phyloP scores from a whole-genome alignment of 1,140 invertebrate species.

The Aphaenogaster ashmeadi region DNA sequence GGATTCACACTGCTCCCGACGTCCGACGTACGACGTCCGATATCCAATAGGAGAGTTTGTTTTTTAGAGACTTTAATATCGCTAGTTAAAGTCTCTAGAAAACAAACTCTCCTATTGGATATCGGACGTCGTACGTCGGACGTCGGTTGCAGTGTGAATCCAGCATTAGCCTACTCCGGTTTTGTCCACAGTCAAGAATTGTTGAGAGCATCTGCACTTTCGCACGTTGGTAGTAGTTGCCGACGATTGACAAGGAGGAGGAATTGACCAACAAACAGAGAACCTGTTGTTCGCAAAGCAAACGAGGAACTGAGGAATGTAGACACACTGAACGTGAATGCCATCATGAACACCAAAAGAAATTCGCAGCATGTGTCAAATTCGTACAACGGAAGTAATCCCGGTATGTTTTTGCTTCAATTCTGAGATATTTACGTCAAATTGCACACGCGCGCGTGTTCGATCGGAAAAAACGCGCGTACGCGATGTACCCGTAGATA shows the following conservation, averaged over 20 bases:
- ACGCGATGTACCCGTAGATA: slow-evolving; percentile 38
- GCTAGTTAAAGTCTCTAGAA: too few relatives aligned
- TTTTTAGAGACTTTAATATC: too few relatives aligned
- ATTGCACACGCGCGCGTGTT: not conserved
- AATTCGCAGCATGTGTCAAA: slow-evolving; percentile 69
- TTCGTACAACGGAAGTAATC: slow-evolving; percentile 68
- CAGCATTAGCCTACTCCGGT: too few relatives aligned
- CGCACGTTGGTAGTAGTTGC: slow-evolving; percentile 66
- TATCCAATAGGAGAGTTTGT: too few relatives aligned
- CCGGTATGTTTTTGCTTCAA: slow-evolving; percentile 13
- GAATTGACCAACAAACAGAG: slow-evolving; percentile 68
- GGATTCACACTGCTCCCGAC: too few relatives aligned
- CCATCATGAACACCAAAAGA: slow-evolving; percentile 76
- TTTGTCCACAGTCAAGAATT: too few relatives aligned
- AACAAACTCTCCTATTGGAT: too few relatives aligned
- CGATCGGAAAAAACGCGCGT: not conserved
- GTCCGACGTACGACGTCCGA: too few relatives aligned
- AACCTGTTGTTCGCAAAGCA: slow-evolving; percentile 72
- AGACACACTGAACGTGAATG: slow-evolving; percentile 63
- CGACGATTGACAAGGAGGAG: slow-evolving; percentile 70
- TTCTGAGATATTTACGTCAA: not conserved
- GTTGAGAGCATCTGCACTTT: too few relatives aligned
- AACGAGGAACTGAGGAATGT: slow-evolving; percentile 66
- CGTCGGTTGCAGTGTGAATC: too few relatives aligned
- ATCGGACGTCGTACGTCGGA: too few relatives aligned